Conservation (phyloP, 2,113 vertebrate species). For the Nesoenas mayeri region DNA sequence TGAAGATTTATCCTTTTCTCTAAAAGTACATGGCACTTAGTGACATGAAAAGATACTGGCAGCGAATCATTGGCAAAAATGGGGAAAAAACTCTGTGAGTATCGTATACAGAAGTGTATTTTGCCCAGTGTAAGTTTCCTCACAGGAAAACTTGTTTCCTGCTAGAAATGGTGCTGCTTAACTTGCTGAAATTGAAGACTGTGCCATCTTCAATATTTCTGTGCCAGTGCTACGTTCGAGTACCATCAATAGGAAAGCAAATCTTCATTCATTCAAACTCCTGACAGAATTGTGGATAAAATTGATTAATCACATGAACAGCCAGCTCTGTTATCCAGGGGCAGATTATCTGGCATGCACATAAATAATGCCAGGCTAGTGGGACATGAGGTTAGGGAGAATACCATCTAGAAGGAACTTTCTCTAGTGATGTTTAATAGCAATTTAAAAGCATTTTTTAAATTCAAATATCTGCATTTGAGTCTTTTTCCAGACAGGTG, state of each 20-base stretch:
- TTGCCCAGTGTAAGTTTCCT: background rate
- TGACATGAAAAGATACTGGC: background rate
- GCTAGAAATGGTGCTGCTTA: background rate
- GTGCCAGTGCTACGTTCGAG: background rate
- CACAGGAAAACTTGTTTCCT: background rate
- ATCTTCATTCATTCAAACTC: background rate
- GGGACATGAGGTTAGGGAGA: background rate
- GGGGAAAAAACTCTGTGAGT: background rate
- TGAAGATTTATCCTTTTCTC: background rate
- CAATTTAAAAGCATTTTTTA: background rate
- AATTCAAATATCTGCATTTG: background rate
- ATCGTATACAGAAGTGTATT: background rate
- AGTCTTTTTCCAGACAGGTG: background rate
- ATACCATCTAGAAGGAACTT: background rate
- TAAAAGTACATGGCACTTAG: background rate
- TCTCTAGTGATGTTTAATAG: background rate
- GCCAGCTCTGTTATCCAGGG: background rate
- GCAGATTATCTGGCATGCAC: accelerated
- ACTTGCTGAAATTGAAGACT: background rate
- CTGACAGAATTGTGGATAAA: background rate
- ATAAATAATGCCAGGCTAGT: background rate
- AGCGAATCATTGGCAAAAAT: background rate
- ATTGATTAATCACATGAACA: background rate
- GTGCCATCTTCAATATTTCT: background rate
- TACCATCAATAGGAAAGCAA: background rate